phyloP scores from a whole-genome alignment of 2,888 invertebrate genomes.

The Scrobipalpa costella region DNA sequence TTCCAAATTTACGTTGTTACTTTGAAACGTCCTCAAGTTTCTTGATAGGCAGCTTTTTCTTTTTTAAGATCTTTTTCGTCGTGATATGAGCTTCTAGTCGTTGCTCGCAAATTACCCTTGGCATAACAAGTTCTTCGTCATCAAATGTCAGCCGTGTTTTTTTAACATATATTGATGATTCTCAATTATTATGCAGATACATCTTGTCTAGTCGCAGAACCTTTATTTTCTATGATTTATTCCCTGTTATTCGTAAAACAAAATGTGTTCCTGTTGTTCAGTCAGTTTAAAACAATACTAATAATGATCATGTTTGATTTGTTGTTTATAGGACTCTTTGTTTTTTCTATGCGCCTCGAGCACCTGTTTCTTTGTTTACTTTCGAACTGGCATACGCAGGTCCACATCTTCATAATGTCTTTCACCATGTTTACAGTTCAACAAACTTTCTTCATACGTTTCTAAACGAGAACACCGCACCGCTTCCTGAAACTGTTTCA shows the following conservation, averaged over 20 bases:
- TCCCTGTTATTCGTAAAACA: not conserved
- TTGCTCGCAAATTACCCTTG: too few species aligned
- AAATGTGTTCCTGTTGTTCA: not conserved
- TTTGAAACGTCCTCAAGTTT: not conserved
- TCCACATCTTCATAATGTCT: constrained; percentile 69
- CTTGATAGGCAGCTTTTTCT: too few species aligned
- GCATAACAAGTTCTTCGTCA: too few species aligned
- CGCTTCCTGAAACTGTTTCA: constrained; percentile 31
- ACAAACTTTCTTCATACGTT: constrained; percentile 53
- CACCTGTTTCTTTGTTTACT: constrained; percentile 20
- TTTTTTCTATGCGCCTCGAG: not conserved
- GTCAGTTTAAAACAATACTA: not conserved
- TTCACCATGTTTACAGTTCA: constrained; percentile 72
- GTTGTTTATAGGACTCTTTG: not conserved
- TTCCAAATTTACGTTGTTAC: not conserved
- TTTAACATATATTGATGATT: too few species aligned
- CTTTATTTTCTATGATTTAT: too few species aligned
- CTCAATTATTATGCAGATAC: too few species aligned
- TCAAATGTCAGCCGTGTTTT: too few species aligned
- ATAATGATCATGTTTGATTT: not conserved
- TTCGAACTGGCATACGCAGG: constrained; percentile 39
- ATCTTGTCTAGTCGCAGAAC: too few species aligned
- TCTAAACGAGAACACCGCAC: constrained; percentile 35
- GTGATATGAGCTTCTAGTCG: too few species aligned
- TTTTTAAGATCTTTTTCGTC: too few species aligned